A percentile compares a stretch with the other conserved stretches of the same genome.
These are phyloP conservation scores for Rhimphoctona megacephalus DNA, from an alignment of 2,888 invertebrate genomes.

Conservation along the genomic window DNA sequence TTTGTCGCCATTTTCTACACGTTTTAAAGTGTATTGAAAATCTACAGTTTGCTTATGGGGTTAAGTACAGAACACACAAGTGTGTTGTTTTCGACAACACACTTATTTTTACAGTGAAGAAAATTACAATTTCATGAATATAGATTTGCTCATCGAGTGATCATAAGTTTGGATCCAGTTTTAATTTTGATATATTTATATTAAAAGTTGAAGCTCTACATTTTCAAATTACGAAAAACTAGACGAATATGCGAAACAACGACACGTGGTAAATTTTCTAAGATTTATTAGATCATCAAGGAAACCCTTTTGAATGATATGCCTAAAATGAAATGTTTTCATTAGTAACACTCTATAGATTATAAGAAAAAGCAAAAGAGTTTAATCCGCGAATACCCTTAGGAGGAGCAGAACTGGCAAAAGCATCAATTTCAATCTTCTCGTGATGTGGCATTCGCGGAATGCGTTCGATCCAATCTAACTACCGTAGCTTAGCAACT, in stretches of 20 bases:
- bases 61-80: too few species aligned
- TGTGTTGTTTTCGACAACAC: too few species aligned
- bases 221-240: too few species aligned
- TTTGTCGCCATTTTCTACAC: too few species aligned
- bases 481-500: slow-evolving; percentile 71
- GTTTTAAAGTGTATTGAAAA: too few species aligned
- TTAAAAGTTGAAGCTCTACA: too few species aligned
- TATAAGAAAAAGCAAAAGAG: slow-evolving; percentile 18
- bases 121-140: not conserved
- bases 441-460: slow-evolving; percentile 64
- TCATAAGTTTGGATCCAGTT: too few species aligned
- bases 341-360: not conserved
- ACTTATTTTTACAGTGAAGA: too few species aligned
- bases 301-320: not conserved
- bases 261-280: not conserved
- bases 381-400: slow-evolving; percentile 28
- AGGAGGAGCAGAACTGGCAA: slow-evolving; percentile 40
- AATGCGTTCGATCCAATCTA: slow-evolving; percentile 77
- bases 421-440: slow-evolving; percentile 63
- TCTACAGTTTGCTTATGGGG: too few species aligned
- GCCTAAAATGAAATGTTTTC: not conserved
- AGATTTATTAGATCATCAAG: not conserved
- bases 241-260: too few species aligned
- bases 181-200: too few species aligned
- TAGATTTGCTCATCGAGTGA: too few species aligned